These are phyloP conservation scores for Lasioglossum baleicum DNA, from an alignment of 1,140 invertebrate genomes.

Conservation along the genomic window DNA sequence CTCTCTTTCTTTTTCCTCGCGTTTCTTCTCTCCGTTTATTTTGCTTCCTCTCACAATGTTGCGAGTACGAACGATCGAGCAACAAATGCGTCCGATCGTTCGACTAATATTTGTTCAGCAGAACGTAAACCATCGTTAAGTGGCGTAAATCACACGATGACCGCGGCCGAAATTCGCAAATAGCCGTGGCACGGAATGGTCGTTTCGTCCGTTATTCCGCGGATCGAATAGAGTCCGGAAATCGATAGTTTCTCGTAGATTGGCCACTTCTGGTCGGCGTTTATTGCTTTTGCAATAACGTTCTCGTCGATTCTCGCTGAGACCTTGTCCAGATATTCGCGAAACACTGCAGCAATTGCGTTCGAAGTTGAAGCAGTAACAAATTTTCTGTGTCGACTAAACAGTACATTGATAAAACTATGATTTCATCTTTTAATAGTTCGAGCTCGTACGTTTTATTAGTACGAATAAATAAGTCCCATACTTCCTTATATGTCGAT, in stretches of 20 bases:
- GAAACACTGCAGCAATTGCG: too few relatives aligned
- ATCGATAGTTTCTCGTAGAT: background rate
- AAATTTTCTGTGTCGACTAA: too few relatives aligned
- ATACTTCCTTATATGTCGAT: too few relatives aligned
- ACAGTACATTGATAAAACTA: too few relatives aligned
- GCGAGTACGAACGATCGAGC: background rate
- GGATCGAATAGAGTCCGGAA: constrained; percentile 16
- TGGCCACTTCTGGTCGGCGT: background rate
- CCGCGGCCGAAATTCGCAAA: constrained; percentile 2
- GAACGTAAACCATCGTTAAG: background rate
- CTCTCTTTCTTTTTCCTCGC: background rate
- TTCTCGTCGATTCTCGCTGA: background rate
- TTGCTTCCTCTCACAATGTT: constrained; percentile 5
- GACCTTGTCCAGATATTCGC: background rate
- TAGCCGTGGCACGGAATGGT: background rate
- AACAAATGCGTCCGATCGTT: background rate
- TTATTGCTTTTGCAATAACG: constrained; percentile 18
- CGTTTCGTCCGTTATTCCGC: background rate
- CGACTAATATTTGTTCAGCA: background rate
- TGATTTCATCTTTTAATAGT: too few relatives aligned
- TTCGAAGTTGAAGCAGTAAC: too few relatives aligned
- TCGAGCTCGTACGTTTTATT: too few relatives aligned
- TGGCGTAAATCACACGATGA: constrained; percentile 2
- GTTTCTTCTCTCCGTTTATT: background rate
- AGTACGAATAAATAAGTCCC: too few relatives aligned